Evolutionary conservation across 2,797 vertebrate genomes (phyloP), one percentile per base, ranked within the genome.

Genomic region (Coranthus polyacanthus): DNA sequence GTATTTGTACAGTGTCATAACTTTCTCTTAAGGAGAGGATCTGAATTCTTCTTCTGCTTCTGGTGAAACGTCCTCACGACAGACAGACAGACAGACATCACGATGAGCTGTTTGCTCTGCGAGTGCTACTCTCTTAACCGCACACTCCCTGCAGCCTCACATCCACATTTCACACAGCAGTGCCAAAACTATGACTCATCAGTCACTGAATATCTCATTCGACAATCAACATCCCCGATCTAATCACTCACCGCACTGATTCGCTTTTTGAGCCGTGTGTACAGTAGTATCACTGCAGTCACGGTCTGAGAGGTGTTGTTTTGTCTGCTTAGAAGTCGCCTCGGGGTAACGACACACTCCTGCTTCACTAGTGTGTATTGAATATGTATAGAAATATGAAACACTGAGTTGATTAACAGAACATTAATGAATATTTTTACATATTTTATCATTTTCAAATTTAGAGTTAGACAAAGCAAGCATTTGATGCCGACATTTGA

Each of bases 171-270:
- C 62, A 59, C 11, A 2, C 1, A 26, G 44, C 37, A 3, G 9
- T 16, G 52, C 4, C 60, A 18, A 38, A 37, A 16, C 1, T 21
- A 62, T 49, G 62, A 72, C 8, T 78, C 57, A 77, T 45, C 57
- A 43, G 0, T 36, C 57, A 2, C 16, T 18, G 3, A 47, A 39
- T n/a, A 26, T 60, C 51, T 20, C 37, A 18, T 39, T 69, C 36
- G 42, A 57, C 24, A 24, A 57, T 9, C 60, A 36, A 42, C 36
- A 52, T 64, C 61, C 41, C 15, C 16, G 1, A 24, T 74, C 57
- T 50, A 57, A 67, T 54, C 9, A 17, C 8, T 3, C 17, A 17
- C n/a, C n/a, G n/a, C n/a, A n/a, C n/a, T n/a, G n/a, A n/a, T n/a
- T n/a, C n/a, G n/a, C n/a, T n/a, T n/a, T n/a, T n/a, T n/a, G n/a